Evolutionary conservation across 2,888 invertebrate genomes (phyloP).

Genomic region (Caenorhabditis sp.): DNA sequence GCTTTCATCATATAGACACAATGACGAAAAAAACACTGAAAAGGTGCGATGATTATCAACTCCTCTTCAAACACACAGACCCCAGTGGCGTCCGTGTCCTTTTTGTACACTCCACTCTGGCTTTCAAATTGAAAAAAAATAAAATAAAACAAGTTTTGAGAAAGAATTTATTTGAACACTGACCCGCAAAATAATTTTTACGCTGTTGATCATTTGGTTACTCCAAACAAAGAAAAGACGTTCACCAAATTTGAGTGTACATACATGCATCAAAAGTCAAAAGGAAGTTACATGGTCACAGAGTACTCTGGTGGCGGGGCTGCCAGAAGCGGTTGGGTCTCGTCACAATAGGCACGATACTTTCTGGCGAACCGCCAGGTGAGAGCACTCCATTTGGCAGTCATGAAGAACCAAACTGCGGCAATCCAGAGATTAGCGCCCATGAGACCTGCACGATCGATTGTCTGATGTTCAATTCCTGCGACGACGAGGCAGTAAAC

Average conservation of each 20-base stretch:
- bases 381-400: constrained; percentile 70
- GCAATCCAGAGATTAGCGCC: constrained; percentile 81
- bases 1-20: constrained; percentile 57
- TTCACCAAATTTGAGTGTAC: constrained; percentile 42
- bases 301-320: constrained; percentile 58
- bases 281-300: constrained; percentile 26
- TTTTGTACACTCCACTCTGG: background rate
- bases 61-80: background rate
- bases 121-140: background rate
- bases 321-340: constrained; percentile 52
- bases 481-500: constrained; percentile 74
- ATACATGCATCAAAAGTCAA: constrained; percentile 30
- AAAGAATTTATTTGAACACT: constrained; percentile 40
- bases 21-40: constrained; percentile 32
- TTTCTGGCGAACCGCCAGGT: constrained; percentile 64
- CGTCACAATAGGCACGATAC: constrained; percentile 52
- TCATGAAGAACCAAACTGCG: constrained; percentile 81
- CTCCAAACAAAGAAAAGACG: constrained; percentile 19
- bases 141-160: constrained; percentile 12
- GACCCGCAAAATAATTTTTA: constrained; percentile 46
- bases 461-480: constrained; percentile 74
- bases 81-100: constrained; percentile 5
- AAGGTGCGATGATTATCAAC: constrained; percentile 13
- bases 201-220: constrained; percentile 34
- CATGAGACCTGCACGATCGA: constrained; percentile 72